Evolutionary conservation across 2,888 invertebrate species (phyloP).

Genomic region (Cheilosia scutellata): DNA sequence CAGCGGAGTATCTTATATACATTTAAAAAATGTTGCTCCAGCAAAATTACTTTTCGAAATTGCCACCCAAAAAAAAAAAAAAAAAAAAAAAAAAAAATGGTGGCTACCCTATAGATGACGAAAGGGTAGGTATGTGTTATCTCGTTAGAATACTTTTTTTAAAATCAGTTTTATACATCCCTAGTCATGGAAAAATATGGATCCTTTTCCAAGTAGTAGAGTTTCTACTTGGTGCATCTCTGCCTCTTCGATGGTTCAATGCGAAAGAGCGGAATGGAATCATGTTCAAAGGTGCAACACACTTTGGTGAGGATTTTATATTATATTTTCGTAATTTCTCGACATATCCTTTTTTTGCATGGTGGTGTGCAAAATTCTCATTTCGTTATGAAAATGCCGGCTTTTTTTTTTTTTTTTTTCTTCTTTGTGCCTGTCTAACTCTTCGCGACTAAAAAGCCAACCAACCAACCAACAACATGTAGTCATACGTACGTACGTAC

Average conservation of each 20-base stretch:
- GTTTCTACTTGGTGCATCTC: constrained; percentile 12
- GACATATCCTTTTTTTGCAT: constrained; percentile 23
- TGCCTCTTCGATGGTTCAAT: constrained; percentile 21
- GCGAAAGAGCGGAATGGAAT: constrained; percentile 27
- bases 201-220: constrained; percentile 1
- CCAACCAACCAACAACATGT: background rate
- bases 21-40: constrained; percentile 39
- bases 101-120: background rate
- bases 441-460: constrained; percentile 4
- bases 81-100: background rate
- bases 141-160: constrained; percentile 5
- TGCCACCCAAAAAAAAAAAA: constrained; percentile 41
- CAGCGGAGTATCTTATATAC: constrained; percentile 34
- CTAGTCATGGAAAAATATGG: constrained; percentile 8
- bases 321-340: constrained; percentile 55
- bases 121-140: background rate
- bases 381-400: constrained; percentile 46
- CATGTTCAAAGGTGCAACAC: constrained; percentile 56
- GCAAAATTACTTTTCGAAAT: constrained; percentile 63
- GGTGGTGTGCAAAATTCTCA: constrained; percentile 44
- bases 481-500: constrained; percentile 1
- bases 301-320: constrained; percentile 21
- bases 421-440: background rate
- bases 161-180: constrained; percentile 42
- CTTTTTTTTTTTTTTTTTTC: constrained; percentile 13